Percentiles rank a stretch among this genome's conserved stretches.
Conservation (phyloP, 2,888 invertebrate species). For the Aporophyla lueneburgensis region DNA sequence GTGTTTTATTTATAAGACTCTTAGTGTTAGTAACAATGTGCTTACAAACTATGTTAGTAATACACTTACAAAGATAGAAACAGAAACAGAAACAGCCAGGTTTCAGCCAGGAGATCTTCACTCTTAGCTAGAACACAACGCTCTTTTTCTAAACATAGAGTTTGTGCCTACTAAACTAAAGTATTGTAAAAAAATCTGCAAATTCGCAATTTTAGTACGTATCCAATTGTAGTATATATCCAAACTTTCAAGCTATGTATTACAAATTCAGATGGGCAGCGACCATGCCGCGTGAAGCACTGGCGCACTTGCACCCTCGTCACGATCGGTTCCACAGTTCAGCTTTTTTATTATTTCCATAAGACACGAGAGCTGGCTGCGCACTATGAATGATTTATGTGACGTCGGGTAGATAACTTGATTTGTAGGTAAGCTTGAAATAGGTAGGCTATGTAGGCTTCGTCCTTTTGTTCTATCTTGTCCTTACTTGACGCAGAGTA, state of each 20-base stretch:
- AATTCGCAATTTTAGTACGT: neutral
- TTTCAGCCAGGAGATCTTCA: no score
- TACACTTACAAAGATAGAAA: no score
- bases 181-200: no score
- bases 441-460: neutral
- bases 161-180: no score
- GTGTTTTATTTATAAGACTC: no score
- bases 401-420: conserved; percentile 19
- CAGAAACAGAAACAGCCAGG: no score
- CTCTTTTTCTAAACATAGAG: neutral
- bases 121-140: no score
- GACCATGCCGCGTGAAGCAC: conserved; percentile 7
- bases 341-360: conserved; percentile 46
- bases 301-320: conserved; percentile 53
- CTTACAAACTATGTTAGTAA: no score
- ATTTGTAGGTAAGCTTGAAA: conserved; percentile 14
- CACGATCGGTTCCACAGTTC: conserved; percentile 38
- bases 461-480: neutral
- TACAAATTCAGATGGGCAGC: conserved; percentile 26
- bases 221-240: no score
- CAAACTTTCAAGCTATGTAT: neutral
- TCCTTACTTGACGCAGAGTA: neutral
- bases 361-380: conserved; percentile 32
- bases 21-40: no score
- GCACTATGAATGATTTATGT: conserved; percentile 53